phyloP scores from a whole-genome alignment of 2,888 invertebrate species.

The Atherix ibis region DNA sequence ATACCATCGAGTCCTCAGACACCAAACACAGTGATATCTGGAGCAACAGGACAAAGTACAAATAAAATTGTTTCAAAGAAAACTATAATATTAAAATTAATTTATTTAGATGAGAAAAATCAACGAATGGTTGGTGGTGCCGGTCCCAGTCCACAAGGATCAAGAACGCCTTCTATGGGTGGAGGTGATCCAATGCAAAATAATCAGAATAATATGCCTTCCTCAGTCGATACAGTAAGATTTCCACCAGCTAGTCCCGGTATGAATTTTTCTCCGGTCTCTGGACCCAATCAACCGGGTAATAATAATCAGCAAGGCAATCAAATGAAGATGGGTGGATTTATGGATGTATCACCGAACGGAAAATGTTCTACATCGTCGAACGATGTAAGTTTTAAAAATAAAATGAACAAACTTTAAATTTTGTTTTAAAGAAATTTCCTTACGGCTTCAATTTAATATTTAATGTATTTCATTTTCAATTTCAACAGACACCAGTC shows the following conservation, averaged over 20 bases:
- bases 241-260: conserved; percentile 27
- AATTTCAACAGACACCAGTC: conserved; percentile 19
- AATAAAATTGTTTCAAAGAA: not conserved
- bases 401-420: no score
- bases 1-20: conserved; percentile 36
- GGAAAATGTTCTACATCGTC: conserved; percentile 8
- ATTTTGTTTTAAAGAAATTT: not conserved
- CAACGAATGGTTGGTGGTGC: conserved; percentile 21
- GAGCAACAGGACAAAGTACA: conserved; percentile 6
- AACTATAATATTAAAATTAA: not conserved
- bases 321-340: conserved; percentile 23
- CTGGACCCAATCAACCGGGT: conserved; percentile 24
- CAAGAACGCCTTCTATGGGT: conserved; percentile 20
- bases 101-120: conserved; percentile 21
- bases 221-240: conserved; percentile 17
- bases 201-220: not conserved
- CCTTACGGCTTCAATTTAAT: not conserved
- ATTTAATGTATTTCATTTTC: conserved; percentile 4
- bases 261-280: conserved; percentile 18
- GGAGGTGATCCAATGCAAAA: conserved; percentile 30
- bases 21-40: conserved; percentile 8
- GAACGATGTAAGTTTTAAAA: conserved; percentile 14
- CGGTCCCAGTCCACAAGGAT: conserved; percentile 25
- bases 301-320: conserved; percentile 12
- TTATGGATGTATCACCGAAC: conserved; percentile 32